Percentiles rank a stretch among this genome's conserved stretches.
Conservation (phyloP, 2,113 vertebrate species). For the Megalops atlanticus region DNA sequence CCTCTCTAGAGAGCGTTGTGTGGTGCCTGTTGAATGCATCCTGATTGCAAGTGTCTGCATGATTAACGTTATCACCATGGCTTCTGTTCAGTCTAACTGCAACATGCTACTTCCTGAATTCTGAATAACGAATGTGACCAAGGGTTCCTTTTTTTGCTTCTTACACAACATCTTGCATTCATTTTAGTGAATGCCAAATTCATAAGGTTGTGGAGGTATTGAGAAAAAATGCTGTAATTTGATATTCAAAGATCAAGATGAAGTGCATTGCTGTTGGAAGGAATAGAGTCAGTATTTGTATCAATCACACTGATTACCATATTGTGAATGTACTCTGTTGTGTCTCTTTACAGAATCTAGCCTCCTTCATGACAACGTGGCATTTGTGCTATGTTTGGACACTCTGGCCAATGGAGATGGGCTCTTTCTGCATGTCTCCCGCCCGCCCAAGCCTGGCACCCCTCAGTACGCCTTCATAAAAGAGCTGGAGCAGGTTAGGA, state of each 20-base stretch:
- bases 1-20: too few relatives aligned
- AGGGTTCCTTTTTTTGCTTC: too few relatives aligned
- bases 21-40: too few relatives aligned
- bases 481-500: conserved; percentile 65
- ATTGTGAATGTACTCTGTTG: background rate
- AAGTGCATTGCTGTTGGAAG: too few relatives aligned
- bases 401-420: conserved; percentile 68
- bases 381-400: conserved; percentile 74
- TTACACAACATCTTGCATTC: too few relatives aligned
- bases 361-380: conserved; percentile 74
- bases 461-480: conserved; percentile 64
- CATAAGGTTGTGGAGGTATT: too few relatives aligned
- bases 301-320: background rate
- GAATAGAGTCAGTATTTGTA: background rate
- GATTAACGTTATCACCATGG: too few relatives aligned
- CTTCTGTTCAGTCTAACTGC: background rate
- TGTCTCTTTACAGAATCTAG: conserved; percentile 66
- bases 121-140: too few relatives aligned
- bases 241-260: too few relatives aligned
- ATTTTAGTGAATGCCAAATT: background rate
- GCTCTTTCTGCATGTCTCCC: conserved; percentile 73
- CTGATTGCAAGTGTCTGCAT: too few relatives aligned
- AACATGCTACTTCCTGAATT: background rate
- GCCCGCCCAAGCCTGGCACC: conserved; percentile 63
- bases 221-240: too few relatives aligned